Conservation (phyloP, 2,888 invertebrate species). For the Meandrusa payeni region DNA sequence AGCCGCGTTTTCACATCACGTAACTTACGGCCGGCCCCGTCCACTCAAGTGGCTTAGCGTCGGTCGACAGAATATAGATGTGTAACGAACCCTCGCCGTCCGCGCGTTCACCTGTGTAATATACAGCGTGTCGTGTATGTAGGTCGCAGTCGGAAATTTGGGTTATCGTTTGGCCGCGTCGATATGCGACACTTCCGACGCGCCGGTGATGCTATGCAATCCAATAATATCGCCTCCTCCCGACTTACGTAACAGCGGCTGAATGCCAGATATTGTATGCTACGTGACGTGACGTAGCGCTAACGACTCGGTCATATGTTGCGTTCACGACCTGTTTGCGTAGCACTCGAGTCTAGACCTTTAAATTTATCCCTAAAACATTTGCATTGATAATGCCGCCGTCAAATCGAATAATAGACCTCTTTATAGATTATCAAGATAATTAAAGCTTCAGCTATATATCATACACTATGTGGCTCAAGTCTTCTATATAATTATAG, state of each 20-base stretch:
- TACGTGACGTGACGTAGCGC: slow-evolving; percentile 42
- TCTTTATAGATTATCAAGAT: too few relatives aligned
- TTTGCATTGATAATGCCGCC: too few relatives aligned
- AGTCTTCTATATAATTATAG: too few relatives aligned
- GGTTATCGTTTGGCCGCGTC: slow-evolving; percentile 74
- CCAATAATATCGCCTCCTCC: slow-evolving; percentile 54
- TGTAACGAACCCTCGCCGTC: slow-evolving; percentile 46
- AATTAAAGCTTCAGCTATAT: too few relatives aligned
- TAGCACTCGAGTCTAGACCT: neutral
- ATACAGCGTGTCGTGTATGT: slow-evolving; percentile 67
- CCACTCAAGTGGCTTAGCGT: slow-evolving; percentile 28
- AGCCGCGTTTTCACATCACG: slow-evolving; percentile 26
- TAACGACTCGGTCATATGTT: slow-evolving; percentile 36
- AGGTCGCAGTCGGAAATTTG: slow-evolving; percentile 75
- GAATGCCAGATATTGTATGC: slow-evolving; percentile 48
- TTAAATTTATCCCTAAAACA: too few relatives aligned
- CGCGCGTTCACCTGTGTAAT: slow-evolving; percentile 57
- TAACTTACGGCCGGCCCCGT: slow-evolving; percentile 28
- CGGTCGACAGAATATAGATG: slow-evolving; percentile 42
- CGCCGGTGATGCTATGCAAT: slow-evolving; percentile 62
- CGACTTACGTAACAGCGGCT: slow-evolving; percentile 50
- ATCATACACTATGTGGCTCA: too few relatives aligned
- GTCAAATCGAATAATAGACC: too few relatives aligned
- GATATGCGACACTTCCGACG: slow-evolving; percentile 72
- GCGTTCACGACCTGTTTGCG: neutral